Evolutionary conservation across 2,113 vertebrate species (phyloP).

Genomic region (Oriolus oriolus): DNA sequence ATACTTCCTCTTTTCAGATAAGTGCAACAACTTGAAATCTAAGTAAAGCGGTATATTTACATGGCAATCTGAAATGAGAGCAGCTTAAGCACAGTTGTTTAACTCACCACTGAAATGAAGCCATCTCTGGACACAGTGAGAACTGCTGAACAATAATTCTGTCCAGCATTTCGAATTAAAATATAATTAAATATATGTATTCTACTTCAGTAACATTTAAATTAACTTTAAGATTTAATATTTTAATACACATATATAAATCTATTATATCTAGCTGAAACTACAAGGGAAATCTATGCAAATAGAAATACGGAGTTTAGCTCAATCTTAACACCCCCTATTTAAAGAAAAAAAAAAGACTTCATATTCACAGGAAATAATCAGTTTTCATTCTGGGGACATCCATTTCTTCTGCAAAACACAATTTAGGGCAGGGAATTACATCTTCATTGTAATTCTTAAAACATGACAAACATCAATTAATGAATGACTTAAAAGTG

Average conservation of each 20-base stretch:
- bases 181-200: not conserved
- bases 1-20: not conserved
- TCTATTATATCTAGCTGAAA: not conserved
- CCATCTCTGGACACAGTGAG: not conserved
- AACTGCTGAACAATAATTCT: not conserved
- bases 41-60: constrained; percentile 39
- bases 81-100: constrained; percentile 5
- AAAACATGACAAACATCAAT: not conserved
- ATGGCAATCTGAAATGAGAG: not conserved
- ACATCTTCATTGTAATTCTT: not conserved
- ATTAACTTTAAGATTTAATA: not conserved
- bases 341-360: not conserved
- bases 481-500: not conserved
- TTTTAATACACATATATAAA: not conserved
- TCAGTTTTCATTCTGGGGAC: not conserved
- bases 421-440: not conserved
- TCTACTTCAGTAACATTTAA: not conserved
- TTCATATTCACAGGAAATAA: not conserved
- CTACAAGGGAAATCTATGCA: not conserved
- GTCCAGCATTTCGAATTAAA: not conserved
- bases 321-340: not conserved
- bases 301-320: not conserved
- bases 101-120: constrained; percentile 2
- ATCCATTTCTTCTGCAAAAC: not conserved
- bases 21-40: constrained; percentile 15